Evolutionary conservation across 2,797 vertebrate genomes (phyloP).

Genomic region (Prunella strophiata): DNA sequence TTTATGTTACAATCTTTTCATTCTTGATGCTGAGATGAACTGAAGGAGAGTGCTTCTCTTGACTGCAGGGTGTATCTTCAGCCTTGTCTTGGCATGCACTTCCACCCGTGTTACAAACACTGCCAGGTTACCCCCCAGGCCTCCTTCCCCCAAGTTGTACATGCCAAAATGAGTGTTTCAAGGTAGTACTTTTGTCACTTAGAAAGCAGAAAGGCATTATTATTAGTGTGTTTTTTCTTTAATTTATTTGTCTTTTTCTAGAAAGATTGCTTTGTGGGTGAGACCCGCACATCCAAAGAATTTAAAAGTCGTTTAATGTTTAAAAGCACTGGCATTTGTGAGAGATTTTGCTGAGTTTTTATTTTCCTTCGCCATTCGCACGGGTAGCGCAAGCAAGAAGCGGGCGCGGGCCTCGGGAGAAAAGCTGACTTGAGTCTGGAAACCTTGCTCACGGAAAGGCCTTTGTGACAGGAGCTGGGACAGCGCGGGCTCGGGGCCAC

Average conservation of each 20-base stretch:
- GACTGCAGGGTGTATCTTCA: constrained; percentile 84
- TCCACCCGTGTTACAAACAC: constrained; percentile 90
- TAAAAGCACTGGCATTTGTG: constrained; percentile 90
- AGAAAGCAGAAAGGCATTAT: constrained; percentile 87
- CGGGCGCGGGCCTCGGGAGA: constrained; percentile 79
- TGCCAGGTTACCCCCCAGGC: constrained; percentile 85
- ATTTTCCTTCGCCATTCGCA: constrained; percentile 82
- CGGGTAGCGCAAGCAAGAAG: constrained; percentile 85
- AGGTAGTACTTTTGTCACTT: constrained; percentile 83
- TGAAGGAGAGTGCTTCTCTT: constrained; percentile 81
- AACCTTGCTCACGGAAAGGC: constrained; percentile 75
- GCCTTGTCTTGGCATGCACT: constrained; percentile 87
- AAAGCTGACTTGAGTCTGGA: constrained; percentile 84
- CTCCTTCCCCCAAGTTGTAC: constrained; percentile 76
- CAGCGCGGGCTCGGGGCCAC: neutral
- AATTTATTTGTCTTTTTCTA: constrained; percentile 85
- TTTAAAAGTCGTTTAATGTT: constrained; percentile 84
- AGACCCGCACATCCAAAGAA: constrained; percentile 90
- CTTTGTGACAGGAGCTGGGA: rapidly evolving
- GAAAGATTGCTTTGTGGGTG: constrained; percentile 85
- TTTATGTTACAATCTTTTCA: constrained; percentile 92
- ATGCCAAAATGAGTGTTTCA: constrained; percentile 86
- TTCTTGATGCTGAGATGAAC: constrained; percentile 84
- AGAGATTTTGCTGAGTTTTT: constrained; percentile 74
- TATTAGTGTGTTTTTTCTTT: constrained; percentile 78